Percentiles rank a stretch among this genome's conserved stretches.
Evolutionary conservation across 2,888 invertebrate genomes (phyloP).

Genomic region (Hirtodrosophila alboralis): DNA sequence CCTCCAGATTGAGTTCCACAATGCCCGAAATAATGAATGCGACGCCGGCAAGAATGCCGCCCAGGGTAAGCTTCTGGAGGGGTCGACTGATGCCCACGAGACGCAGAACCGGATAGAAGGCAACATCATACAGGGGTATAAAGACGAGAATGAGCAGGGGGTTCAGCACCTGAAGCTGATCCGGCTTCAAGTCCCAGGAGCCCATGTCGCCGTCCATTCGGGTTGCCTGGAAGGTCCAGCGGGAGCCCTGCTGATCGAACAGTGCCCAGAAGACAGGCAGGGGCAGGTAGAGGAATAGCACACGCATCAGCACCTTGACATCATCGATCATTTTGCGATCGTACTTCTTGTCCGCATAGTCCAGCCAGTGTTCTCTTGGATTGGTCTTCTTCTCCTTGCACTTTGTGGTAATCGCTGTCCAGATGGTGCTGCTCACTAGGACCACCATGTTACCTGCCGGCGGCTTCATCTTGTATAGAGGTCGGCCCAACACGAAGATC

Average conservation of each 20-base stretch:
- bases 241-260: conserved; percentile 96
- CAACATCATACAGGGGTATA: conserved; percentile 93
- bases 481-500: conserved; percentile 89
- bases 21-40: conserved; percentile 95
- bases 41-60: conserved; percentile 92
- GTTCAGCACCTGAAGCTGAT: conserved; percentile 97
- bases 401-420: conserved; percentile 85
- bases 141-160: conserved; percentile 92
- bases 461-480: conserved; percentile 87
- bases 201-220: conserved; percentile 93
- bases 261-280: conserved; percentile 97
- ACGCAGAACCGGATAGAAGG: conserved; percentile 91
- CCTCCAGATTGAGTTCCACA: conserved; percentile 91
- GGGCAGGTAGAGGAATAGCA: conserved; percentile 92
- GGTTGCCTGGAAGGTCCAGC: conserved; percentile 96
- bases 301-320: conserved; percentile 90
- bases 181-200: conserved; percentile 91
- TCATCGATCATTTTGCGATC: conserved; percentile 89
- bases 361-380: conserved; percentile 92
- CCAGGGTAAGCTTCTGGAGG: conserved; percentile 93
- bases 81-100: conserved; percentile 89
- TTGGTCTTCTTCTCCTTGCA: conserved; percentile 83
- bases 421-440: conserved; percentile 87
- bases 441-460: conserved; percentile 89
- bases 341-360: conserved; percentile 91